A percentile compares a stretch with the other conserved stretches of the same genome.
These are phyloP conservation scores for Delphinus delphis DNA, from an alignment of 2,113 vertebrate genomes.

Conservation along the genomic window DNA sequence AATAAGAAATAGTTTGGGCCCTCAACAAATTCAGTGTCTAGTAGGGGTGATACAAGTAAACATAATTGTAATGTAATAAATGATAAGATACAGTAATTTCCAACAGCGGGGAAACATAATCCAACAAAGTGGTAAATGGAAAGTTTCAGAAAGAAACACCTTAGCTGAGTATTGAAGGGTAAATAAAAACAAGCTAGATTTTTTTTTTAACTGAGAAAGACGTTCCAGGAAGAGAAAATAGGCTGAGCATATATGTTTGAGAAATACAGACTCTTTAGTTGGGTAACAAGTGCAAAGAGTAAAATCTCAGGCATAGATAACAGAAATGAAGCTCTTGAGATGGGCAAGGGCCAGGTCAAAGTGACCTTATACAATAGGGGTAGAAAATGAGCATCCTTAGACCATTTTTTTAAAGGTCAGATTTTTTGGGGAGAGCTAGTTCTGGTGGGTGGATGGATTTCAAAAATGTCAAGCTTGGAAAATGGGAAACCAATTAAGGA, in stretches of 20 bases:
- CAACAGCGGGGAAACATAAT: background rate
- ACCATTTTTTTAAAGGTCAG: slow-evolving; percentile 38
- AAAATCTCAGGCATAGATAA: slow-evolving; percentile 15
- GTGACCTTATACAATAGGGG: background rate
- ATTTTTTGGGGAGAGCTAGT: background rate
- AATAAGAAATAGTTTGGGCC: background rate
- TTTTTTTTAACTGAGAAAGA: background rate
- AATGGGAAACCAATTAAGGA: background rate
- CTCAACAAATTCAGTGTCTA: background rate
- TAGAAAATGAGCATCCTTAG: background rate
- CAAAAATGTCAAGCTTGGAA: slow-evolving; percentile 6
- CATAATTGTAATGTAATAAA: background rate
- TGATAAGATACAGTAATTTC: background rate
- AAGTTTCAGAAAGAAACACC: background rate
- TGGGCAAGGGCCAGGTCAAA: background rate
- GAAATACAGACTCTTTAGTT: slow-evolving; percentile 10
- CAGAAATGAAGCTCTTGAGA: background rate
- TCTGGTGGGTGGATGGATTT: background rate
- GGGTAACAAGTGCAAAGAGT: background rate
- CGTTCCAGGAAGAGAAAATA: background rate
- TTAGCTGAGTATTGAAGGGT: background rate
- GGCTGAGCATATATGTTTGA: background rate
- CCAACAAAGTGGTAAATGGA: background rate
- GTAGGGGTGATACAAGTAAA: background rate
- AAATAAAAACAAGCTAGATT: background rate